These are phyloP conservation scores for Brachirus orientalis DNA, from an alignment of 2,113 vertebrate species.

Conservation along the genomic window DNA sequence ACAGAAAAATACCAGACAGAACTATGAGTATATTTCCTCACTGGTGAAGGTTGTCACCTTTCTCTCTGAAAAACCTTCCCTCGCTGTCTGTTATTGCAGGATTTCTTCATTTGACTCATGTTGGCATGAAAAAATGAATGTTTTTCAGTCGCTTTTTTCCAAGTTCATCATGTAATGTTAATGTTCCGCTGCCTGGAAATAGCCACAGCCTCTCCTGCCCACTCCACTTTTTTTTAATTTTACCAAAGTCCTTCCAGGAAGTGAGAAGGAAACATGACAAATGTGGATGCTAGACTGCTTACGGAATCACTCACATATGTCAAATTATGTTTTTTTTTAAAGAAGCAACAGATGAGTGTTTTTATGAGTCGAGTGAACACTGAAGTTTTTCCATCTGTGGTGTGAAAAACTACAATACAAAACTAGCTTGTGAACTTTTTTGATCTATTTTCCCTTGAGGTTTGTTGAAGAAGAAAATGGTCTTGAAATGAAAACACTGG, in stretches of 20 bases:
- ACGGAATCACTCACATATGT: not conserved
- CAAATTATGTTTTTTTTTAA: not conserved
- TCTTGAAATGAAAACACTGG: too few species aligned
- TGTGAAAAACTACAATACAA: too few species aligned
- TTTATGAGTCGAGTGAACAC: too few species aligned
- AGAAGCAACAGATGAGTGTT: too few species aligned
- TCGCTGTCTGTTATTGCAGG: not conserved
- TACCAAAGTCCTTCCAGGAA: not conserved
- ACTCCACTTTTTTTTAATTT: not conserved
- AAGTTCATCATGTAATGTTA: not conserved
- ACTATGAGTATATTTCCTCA: slow-evolving; percentile 11
- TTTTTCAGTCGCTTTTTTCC: not conserved
- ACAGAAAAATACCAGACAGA: not conserved
- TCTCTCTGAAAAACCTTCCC: not conserved
- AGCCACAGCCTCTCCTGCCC: not conserved
- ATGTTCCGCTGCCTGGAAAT: slow-evolving; percentile 25
- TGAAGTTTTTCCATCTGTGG: too few species aligned
- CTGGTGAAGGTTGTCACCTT: too few species aligned
- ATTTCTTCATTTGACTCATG: not conserved
- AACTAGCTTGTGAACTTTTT: too few species aligned
- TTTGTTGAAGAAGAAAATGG: too few species aligned
- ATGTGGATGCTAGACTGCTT: not conserved
- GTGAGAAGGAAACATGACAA: not conserved
- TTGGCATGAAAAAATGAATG: slow-evolving; percentile 17
- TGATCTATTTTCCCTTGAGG: too few species aligned